phyloP scores from a whole-genome alignment of 2,888 invertebrate genomes.

The Macrostomum cliftonense region DNA sequence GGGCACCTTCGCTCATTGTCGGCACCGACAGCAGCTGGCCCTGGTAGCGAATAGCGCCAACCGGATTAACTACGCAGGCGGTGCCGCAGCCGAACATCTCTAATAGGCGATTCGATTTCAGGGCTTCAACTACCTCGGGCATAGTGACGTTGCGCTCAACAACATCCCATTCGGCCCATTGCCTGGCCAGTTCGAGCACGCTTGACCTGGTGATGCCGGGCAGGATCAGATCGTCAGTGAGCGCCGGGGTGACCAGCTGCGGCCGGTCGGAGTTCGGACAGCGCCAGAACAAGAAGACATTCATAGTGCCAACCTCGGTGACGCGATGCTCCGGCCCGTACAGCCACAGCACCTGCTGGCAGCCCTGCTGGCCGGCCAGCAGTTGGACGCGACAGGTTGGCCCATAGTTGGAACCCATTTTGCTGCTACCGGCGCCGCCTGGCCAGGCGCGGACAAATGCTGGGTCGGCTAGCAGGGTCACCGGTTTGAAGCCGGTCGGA shows the following conservation, averaged over 20 bases:
- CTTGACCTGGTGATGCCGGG: slow-evolving; percentile 63
- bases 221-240: slow-evolving; percentile 1
- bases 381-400: too few relatives aligned
- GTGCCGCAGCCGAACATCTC: slow-evolving; percentile 97
- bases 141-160: slow-evolving; percentile 46
- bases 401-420: slow-evolving; percentile 57
- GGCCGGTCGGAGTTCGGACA: not conserved
- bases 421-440: slow-evolving; percentile 70
- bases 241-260: not conserved
- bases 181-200: slow-evolving; percentile 51
- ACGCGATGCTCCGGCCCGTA: slow-evolving; percentile 76
- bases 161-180: slow-evolving; percentile 54
- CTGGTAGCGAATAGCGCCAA: slow-evolving; percentile 60
- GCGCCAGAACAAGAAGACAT: slow-evolving; percentile 68
- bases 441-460: slow-evolving; percentile 59
- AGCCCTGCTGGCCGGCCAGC: too few relatives aligned
- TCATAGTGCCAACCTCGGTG: slow-evolving; percentile 97
- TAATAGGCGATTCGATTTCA: slow-evolving; percentile 58
- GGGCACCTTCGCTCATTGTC: slow-evolving; percentile 47
- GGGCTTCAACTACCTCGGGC: slow-evolving; percentile 34
- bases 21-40: slow-evolving; percentile 42
- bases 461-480: slow-evolving; percentile 79
- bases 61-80: slow-evolving; percentile 78
- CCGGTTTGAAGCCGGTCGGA: slow-evolving; percentile 49
- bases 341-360: slow-evolving; percentile 52